A percentile compares a stretch with the other conserved stretches of the same genome.
These are phyloP conservation scores for Epinotia demarniana DNA, from an alignment of 2,888 invertebrate genomes.

Conservation along the genomic window DNA sequence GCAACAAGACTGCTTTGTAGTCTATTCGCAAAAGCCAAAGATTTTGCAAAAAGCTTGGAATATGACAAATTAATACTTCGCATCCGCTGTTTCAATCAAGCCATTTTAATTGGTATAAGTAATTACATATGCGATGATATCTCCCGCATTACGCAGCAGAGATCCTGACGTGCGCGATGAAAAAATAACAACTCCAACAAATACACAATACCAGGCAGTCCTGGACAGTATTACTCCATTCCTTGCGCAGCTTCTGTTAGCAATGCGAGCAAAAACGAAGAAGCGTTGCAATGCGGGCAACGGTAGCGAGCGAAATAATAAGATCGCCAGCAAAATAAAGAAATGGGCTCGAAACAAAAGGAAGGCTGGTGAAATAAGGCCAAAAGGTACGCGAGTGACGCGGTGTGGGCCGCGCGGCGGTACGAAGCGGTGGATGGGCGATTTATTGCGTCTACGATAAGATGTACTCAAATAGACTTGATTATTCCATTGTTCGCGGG, in stretches of 20 bases:
- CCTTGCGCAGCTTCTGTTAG: slow-evolving; percentile 65
- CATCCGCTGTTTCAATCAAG: slow-evolving; percentile 60
- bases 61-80: slow-evolving; percentile 54
- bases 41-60: slow-evolving; percentile 29
- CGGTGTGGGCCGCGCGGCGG: slow-evolving; percentile 76
- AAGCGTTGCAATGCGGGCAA: slow-evolving; percentile 76
- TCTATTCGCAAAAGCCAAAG: not conserved
- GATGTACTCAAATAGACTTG: slow-evolving; percentile 22
- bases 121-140: slow-evolving; percentile 65
- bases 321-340: slow-evolving; percentile 84
- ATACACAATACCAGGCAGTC: slow-evolving; percentile 80
- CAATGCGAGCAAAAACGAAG: slow-evolving; percentile 75
- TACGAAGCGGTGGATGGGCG: slow-evolving; percentile 59
- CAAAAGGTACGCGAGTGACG: slow-evolving; percentile 82
- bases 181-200: slow-evolving; percentile 70
- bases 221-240: slow-evolving; percentile 81
- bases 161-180: slow-evolving; percentile 69
- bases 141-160: slow-evolving; percentile 63
- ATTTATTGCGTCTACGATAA: slow-evolving; percentile 42
- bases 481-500: slow-evolving; percentile 30
- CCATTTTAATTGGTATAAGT: slow-evolving; percentile 62
- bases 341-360: slow-evolving; percentile 81
- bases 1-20: slow-evolving; percentile 23
- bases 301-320: slow-evolving; percentile 85
- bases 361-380: slow-evolving; percentile 81